A percentile compares a stretch with the other conserved stretches of the same genome.
These are phyloP conservation scores for Dasysyrphus albostriatus DNA, from an alignment of 2,888 invertebrate genomes.

Conservation along the genomic window DNA sequence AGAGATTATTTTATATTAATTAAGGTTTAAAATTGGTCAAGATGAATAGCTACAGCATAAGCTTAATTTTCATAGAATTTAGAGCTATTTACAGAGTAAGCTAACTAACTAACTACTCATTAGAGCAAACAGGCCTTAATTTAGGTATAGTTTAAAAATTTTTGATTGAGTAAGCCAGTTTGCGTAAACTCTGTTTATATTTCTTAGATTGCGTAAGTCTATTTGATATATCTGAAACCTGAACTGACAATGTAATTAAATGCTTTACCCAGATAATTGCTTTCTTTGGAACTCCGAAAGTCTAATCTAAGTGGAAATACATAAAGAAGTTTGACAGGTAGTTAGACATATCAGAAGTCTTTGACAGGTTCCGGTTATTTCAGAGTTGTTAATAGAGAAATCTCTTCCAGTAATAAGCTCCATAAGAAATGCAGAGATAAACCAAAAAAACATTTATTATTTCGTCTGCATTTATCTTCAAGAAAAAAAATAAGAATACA, in stretches of 20 bases:
- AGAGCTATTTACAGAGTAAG: too few relatives aligned
- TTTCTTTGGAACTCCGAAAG: not conserved
- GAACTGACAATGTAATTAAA: not conserved
- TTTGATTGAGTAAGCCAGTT: too few relatives aligned
- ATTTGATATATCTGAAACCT: too few relatives aligned
- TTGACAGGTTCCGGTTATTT: constrained; percentile 3
- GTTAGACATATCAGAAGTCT: not conserved
- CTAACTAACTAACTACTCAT: too few relatives aligned
- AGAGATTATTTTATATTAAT: too few relatives aligned
- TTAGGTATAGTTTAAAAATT: too few relatives aligned
- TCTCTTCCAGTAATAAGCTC: constrained; percentile 6
- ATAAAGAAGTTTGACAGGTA: not conserved
- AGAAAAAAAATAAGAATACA: not conserved
- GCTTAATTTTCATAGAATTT: too few relatives aligned
- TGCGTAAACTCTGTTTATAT: too few relatives aligned
- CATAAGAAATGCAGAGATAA: constrained; percentile 23
- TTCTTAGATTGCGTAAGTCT: too few relatives aligned
- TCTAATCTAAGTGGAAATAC: not conserved
- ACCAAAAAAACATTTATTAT: constrained; percentile 29
- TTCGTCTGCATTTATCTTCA: constrained; percentile 19
- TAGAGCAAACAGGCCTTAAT: too few relatives aligned
- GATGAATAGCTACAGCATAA: too few relatives aligned
- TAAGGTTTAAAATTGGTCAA: too few relatives aligned
- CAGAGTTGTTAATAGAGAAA: not conserved
- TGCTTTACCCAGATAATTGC: not conserved